Percentiles rank a stretch among this genome's conserved stretches.
phyloP scores from a whole-genome alignment of 2,888 invertebrate species.

The Plagodis pulveraria region DNA sequence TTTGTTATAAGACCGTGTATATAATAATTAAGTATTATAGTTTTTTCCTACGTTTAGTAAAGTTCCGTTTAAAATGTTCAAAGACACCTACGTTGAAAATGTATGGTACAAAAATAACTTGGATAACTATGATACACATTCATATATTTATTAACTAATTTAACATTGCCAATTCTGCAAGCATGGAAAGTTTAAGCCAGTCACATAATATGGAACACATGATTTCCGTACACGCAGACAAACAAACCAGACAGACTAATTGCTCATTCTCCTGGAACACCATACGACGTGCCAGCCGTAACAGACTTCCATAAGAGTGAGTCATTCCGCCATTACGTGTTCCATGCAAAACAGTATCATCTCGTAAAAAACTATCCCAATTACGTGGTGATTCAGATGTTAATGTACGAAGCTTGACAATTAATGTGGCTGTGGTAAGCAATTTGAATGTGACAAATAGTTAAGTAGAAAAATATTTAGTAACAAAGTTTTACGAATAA shows the following conservation, averaged over 20 bases:
- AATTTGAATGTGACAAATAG: background rate
- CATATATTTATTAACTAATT: no score
- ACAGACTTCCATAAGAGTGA: constrained; percentile 31
- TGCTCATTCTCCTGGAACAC: constrained; percentile 22
- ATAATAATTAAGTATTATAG: no score
- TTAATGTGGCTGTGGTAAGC: background rate
- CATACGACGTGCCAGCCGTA: constrained; percentile 26
- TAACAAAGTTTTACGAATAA: no score
- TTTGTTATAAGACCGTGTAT: no score
- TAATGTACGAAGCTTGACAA: constrained; percentile 43
- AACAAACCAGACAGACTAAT: constrained; percentile 21
- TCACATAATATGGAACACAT: constrained; percentile 6
- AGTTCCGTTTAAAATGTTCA: no score
- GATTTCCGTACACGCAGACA: constrained; percentile 17
- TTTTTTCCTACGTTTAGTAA: no score
- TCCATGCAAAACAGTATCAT: constrained; percentile 36
- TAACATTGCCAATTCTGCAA: no score
- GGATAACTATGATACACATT: no score
- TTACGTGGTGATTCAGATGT: constrained; percentile 64
- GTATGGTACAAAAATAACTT: no score
- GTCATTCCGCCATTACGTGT: constrained; percentile 45
- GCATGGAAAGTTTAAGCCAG: background rate
- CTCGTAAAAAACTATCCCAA: constrained; percentile 67
- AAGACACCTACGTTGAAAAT: no score
- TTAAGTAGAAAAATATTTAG: no score